phyloP scores from a whole-genome alignment of 2,797 vertebrate species.

The Saxicola maurus region DNA sequence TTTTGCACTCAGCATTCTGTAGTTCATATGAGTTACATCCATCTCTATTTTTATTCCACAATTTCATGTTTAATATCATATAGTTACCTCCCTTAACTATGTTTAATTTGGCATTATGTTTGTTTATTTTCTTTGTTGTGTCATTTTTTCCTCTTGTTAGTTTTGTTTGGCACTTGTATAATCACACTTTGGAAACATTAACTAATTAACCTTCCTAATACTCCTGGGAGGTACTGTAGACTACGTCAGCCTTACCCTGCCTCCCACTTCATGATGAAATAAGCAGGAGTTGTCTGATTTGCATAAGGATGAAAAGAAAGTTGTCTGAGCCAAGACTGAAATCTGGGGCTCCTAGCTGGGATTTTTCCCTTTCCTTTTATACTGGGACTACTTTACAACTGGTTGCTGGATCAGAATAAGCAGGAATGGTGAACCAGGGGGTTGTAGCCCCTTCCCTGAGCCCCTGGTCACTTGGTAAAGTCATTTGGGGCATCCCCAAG shows the following conservation, averaged over 20 bases:
- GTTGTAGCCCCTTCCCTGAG: background rate
- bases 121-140: constrained; percentile 48
- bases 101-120: constrained; percentile 44
- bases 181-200: constrained; percentile 48
- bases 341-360: background rate
- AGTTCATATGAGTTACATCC: background rate
- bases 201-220: constrained; percentile 53
- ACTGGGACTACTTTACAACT: background rate
- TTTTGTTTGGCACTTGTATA: constrained; percentile 38
- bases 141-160: constrained; percentile 40
- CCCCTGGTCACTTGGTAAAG: background rate
- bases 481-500: background rate
- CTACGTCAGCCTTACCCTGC: constrained; percentile 38
- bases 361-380: background rate
- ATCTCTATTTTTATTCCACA: constrained; percentile 22
- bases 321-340: background rate
- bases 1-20: background rate
- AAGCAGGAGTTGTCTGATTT: constrained; percentile 45
- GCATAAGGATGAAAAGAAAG: constrained; percentile 37
- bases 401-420: background rate
- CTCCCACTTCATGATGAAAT: constrained; percentile 42
- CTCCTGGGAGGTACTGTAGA: constrained; percentile 38
- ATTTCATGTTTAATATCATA: constrained; percentile 13
- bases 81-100: constrained; percentile 26
- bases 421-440: background rate